phyloP scores from a whole-genome alignment of 2,113 vertebrate genomes.

The Marmota monax region DNA sequence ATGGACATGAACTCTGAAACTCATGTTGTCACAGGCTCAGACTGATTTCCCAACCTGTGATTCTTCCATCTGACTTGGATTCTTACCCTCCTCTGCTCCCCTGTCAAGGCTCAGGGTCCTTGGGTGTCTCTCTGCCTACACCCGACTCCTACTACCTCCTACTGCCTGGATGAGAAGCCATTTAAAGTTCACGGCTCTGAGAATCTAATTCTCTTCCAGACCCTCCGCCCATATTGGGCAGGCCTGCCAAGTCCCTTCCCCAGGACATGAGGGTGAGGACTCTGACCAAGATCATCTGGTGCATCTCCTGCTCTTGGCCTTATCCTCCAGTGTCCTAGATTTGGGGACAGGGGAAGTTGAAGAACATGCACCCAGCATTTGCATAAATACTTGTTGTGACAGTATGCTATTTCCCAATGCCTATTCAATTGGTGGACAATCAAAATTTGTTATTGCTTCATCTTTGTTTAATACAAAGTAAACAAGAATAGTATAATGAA shows the following conservation, averaged over 20 bases:
- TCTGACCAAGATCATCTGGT: not conserved
- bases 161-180: not conserved
- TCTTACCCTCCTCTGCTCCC: not conserved
- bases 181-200: not conserved
- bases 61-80: not conserved
- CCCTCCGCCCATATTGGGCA: not conserved
- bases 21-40: no score
- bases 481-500: not conserved
- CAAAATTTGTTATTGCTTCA: not conserved
- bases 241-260: not conserved
- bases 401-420: not conserved
- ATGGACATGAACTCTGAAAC: not conserved
- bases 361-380: not conserved
- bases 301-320: not conserved
- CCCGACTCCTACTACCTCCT: not conserved
- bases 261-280: not conserved
- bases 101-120: not conserved
- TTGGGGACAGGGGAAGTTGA: rapidly evolving
- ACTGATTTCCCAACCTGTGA: not conserved
- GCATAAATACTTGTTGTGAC: not conserved
- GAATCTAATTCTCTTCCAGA: not conserved
- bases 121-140: not conserved
- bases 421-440: not conserved
- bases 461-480: conserved; percentile 4
- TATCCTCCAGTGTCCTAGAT: not conserved